A percentile compares a stretch with the other conserved stretches of the same genome.
These are phyloP conservation scores for Dorcus parallelipipedus DNA, from an alignment of 2,888 invertebrate species.

Conservation along the genomic window DNA sequence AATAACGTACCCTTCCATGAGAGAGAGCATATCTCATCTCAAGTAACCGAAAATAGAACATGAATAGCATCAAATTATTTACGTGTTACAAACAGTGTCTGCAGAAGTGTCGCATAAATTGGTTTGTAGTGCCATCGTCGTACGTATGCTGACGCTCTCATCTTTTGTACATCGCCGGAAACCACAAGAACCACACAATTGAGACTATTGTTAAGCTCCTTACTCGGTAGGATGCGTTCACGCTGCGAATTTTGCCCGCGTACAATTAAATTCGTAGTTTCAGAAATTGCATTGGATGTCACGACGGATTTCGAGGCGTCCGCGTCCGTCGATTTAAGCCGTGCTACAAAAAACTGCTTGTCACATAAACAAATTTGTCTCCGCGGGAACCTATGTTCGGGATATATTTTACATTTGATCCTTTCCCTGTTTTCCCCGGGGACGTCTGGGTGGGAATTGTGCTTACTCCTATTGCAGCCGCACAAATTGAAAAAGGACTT, in stretches of 20 bases:
- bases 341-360: constrained; percentile 2
- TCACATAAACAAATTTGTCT: constrained; percentile 24
- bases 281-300: background rate
- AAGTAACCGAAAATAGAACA: constrained; percentile 4
- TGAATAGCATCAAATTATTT: constrained; percentile 17
- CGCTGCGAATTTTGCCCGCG: background rate
- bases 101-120: constrained; percentile 20
- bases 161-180: constrained; percentile 26
- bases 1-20: no score
- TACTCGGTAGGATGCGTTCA: constrained; percentile 28
- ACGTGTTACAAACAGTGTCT: constrained; percentile 17
- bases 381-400: constrained; percentile 18
- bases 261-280: background rate
- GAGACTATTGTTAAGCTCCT: constrained; percentile 40
- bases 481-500: constrained; percentile 24
- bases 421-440: constrained; percentile 26
- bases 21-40: no score
- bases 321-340: background rate
- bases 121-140: constrained; percentile 12
- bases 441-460: constrained; percentile 27
- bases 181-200: constrained; percentile 38
- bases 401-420: constrained; percentile 31
- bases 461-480: constrained; percentile 21
- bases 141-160: constrained; percentile 21
- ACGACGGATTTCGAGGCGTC: background rate